phyloP scores from a whole-genome alignment of 2,113 vertebrate species.

The Synodontis membranacea region DNA sequence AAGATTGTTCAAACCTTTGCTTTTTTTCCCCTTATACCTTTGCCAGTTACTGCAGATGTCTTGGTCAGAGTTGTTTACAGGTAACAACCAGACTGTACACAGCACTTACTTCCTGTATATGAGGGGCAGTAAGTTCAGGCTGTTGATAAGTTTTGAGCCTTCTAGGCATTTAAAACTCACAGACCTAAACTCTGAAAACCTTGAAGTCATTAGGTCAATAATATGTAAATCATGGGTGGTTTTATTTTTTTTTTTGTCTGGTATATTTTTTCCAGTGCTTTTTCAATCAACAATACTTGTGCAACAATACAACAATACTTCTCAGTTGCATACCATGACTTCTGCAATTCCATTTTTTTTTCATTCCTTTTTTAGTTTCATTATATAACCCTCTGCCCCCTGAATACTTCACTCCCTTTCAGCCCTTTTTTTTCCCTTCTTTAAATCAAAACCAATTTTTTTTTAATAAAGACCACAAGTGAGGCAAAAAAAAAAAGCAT shows the following conservation, averaged over 20 bases:
- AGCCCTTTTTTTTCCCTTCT: neutral
- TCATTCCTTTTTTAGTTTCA: neutral
- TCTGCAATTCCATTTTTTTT: neutral
- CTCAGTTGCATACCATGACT: neutral
- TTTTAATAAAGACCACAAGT: neutral
- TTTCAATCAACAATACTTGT: conserved; percentile 6
- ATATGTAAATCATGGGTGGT: neutral
- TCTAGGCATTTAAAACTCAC: conserved; percentile 21
- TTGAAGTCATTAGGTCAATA: conserved; percentile 10
- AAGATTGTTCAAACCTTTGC: conserved; percentile 72
- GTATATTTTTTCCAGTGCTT: neutral
- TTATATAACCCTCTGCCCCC: neutral
- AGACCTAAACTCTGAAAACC: neutral
- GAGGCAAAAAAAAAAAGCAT: neutral
- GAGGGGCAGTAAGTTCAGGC: neutral
- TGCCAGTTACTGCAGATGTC: conserved; percentile 63
- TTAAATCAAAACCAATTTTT: neutral
- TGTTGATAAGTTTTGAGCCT: neutral
- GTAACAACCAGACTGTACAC: conserved; percentile 55
- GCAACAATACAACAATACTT: too few relatives aligned
- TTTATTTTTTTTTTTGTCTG: neutral
- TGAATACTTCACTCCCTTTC: neutral
- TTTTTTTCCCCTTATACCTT: conserved; percentile 66
- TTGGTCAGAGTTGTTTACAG: conserved; percentile 63
- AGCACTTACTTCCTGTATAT: neutral